Base-by-base conservation (phyloP, 1,140 invertebrate species). In the Pseudomyrmex concolor region DNA sequence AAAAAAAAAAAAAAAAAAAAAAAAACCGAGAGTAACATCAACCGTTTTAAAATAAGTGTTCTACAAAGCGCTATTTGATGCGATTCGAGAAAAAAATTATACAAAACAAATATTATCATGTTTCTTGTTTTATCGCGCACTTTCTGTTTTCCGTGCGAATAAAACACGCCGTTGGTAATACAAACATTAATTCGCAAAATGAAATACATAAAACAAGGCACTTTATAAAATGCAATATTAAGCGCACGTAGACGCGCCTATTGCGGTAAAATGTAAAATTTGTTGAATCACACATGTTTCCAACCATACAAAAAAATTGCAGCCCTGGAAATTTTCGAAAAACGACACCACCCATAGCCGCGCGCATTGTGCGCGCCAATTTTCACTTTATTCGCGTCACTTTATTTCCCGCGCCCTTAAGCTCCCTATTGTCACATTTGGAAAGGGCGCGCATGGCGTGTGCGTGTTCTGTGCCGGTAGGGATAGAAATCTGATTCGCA, bases 401-500 rank as follows among this genome's bases (percentile, higher is more conserved):
- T 43, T 10, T 12, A 66, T 67, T 43, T 51, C 12, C 34, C 4
- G 2, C 54, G 17, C 43, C 17, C 43, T 50, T 22, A 22, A 43
- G 3, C 15, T 63, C 4, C 4, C 22, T 72, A 45, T 74, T 74
- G n/a, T 74, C 17, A 45, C 10, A 59, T 48, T 48, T 0, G 5
- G 13, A 54, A 71, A 50, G n/a, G 19, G 12, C n/a, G 12, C n/a
- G 17, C 48, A n/a, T 4, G n/a, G 67, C 51, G 25, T 54, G 45
- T 57, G 43, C 15, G 25, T 5, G 4, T 9, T 62, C 19, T 64
- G 12, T 60, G 34, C 50, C 19, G 22, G 25, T 25, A n/a, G 54
- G n/a, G n/a, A 1, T 70, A 70, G 22, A 80, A 80, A 71, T 80
- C 45, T 59, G 76, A 71, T 71, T 80, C 54, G 64, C 10, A 80